Base-by-base conservation (phyloP, 1,140 invertebrate species). In the Zaprionus ornatus region DNA sequence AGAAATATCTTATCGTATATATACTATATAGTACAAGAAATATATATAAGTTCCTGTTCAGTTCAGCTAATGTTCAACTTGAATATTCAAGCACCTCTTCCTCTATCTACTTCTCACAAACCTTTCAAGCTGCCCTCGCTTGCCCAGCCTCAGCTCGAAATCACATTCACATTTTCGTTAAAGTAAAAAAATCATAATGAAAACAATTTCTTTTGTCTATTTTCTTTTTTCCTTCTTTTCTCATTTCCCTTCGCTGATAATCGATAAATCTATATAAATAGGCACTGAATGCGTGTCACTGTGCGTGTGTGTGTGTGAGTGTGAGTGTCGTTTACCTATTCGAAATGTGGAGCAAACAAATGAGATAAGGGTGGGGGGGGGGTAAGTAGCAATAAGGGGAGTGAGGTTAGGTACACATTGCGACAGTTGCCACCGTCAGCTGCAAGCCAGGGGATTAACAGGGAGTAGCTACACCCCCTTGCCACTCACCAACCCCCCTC, bases 151-250 rank as follows among this genome's bases (percentile, higher is more conserved):
- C 35, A 37, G 35, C 37, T 17, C 10, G 19, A 50, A 50, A 23
- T 23, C 42, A 54, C 77, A 76, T 68, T 60, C 40, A 52, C n/a
- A 64, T 63, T 63, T 68, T 59, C 15, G 19, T 7, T 54, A 63
- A 50, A 64, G 25, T 25, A 79, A 81, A 59, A 59, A 63, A 52
- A 25, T 48, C 65, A 68, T 79, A 48, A 56, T 17, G 48, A 67
- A 88, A 77, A 72, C 59, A 78, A 88, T 87, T 83, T 88, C 80
- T 69, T 74, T 87, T 80, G 84, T 83, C 48, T 79, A 40, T 61
- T 70, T 27, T 23, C 3, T 12, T 65, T 56, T 25, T 42, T 25
- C n/a, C 15, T 62, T 40, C 62, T 69, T 75, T 59, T 70, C 19
- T 15, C 59, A 68, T 73, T 75, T 66, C n/a, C 40, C 40, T 45